Percentiles rank a stretch among this genome's conserved stretches.
Conservation (phyloP, 1,140 invertebrate species). For the Daktulosphaira vitifoliae region DNA sequence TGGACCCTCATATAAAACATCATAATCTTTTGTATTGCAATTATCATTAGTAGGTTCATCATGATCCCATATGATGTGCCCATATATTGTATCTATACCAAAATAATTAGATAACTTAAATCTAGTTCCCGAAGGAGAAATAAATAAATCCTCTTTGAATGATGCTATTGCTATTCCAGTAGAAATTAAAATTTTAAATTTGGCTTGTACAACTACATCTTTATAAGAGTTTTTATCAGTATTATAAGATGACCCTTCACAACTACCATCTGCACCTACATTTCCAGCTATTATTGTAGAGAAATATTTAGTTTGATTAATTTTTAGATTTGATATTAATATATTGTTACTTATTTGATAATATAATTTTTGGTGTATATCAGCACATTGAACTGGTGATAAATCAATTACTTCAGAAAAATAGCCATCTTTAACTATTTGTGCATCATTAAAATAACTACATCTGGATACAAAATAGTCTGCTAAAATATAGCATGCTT, state of each 20-base stretch:
- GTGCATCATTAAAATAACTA: background rate
- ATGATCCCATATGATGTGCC: background rate
- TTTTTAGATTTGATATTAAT: background rate
- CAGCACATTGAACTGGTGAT: background rate
- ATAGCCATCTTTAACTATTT: background rate
- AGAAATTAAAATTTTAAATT: background rate
- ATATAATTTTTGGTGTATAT: background rate
- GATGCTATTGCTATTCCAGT: background rate
- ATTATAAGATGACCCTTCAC: background rate
- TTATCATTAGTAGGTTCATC: background rate
- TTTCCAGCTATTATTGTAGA: background rate
- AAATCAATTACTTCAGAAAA: background rate
- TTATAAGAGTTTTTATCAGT: too few relatives aligned
- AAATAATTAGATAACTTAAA: background rate
- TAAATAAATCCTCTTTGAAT: background rate
- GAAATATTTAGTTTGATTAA: background rate
- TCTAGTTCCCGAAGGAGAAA: background rate
- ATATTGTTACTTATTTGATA: background rate
- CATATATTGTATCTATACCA: background rate
- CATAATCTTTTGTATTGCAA: background rate
- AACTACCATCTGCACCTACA: background rate
- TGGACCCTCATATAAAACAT: conserved; percentile 8
- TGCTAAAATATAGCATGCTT: background rate
- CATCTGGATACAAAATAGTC: background rate
- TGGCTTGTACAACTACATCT: conserved; percentile 1